Base-by-base conservation (phyloP, 2,113 vertebrate species). In the Himantopus leucocephalus region DNA sequence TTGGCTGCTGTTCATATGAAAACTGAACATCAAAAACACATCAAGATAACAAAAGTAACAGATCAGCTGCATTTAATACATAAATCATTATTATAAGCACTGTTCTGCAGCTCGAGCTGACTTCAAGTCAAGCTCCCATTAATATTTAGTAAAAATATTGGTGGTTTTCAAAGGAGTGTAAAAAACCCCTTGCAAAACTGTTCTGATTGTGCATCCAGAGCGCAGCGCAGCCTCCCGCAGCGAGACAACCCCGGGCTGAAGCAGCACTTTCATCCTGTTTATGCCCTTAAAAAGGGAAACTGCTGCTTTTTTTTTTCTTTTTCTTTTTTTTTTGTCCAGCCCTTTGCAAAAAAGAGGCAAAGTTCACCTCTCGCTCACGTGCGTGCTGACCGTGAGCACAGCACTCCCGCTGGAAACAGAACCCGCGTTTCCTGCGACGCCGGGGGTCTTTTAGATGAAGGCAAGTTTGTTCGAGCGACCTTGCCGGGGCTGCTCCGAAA, bases 191-290 rank as follows among this genome's bases (percentile, higher is more conserved):
- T 1, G 1, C 53, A 87, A 87, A 81, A 79, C 21, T 27, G 2
- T 53, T 66, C 45, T 53, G 77, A 13, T 7, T 52, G 90, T 30
- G 50, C 50, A 70, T 30, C 48, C 85, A 37, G 37, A 83, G 81
- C 2, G 0, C 62, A 73, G 78, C 5, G n/a, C 74, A 92, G 74
- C 74, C 78, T 90, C 78, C 8, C 0, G 3, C 66, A 73, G 71
- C 1, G 12, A 79, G 85, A 88, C 71, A 70, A 8, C 41, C 66
- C 45, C 1, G 0, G 59, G 85, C 90, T 96, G 90, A 73, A 90
- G 87, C 87, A 96, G 74, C 74, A 75, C 78, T 93, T 96, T 72
- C 90, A 94, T 95, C 90, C 92, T 92, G 88, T 93, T 96, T 92
- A 39, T 93, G 71, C 84, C 88, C 75, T 92, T 93, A 95, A 88